Percentiles rank a stretch among this genome's conserved stretches.
These are phyloP conservation scores for Calosoma granatense DNA, from an alignment of 1,140 invertebrate genomes.

Conservation along the genomic window DNA sequence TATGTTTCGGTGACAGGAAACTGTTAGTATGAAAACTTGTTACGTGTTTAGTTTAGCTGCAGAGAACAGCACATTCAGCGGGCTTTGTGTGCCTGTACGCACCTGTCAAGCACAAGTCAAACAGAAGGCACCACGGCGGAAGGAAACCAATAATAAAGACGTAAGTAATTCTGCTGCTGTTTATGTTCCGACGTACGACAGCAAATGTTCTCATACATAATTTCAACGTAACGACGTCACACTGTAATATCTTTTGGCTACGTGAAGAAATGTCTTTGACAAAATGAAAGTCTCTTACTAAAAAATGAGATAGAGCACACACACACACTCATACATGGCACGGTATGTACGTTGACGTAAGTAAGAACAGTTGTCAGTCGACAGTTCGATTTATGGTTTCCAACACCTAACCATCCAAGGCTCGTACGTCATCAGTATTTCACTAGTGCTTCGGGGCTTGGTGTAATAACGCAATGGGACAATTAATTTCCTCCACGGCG, in stretches of 20 bases:
- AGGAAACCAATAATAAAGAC: not conserved
- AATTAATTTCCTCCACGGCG: not conserved
- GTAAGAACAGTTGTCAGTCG: not conserved
- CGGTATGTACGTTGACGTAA: too few relatives aligned
- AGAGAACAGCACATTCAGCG: not conserved
- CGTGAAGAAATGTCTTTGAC: too few relatives aligned
- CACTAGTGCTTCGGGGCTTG: too few relatives aligned
- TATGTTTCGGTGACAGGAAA: not conserved
- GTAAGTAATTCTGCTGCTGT: not conserved
- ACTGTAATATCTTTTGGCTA: too few relatives aligned
- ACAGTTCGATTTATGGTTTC: not conserved
- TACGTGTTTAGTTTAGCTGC: not conserved
- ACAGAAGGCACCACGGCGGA: not conserved
- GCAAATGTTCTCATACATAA: too few relatives aligned
- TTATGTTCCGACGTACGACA: not conserved
- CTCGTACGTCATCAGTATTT: too few relatives aligned
- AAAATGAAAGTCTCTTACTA: too few relatives aligned
- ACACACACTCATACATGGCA: too few relatives aligned
- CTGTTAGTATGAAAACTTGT: not conserved
- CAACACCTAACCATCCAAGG: too few relatives aligned
- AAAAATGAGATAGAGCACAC: too few relatives aligned
- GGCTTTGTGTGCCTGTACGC: not conserved
- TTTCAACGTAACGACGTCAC: too few relatives aligned
- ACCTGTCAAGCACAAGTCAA: not conserved
- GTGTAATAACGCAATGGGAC: not conserved